Base-by-base conservation (phyloP, 2,113 vertebrate species). In the Sebastes schlegelii region DNA sequence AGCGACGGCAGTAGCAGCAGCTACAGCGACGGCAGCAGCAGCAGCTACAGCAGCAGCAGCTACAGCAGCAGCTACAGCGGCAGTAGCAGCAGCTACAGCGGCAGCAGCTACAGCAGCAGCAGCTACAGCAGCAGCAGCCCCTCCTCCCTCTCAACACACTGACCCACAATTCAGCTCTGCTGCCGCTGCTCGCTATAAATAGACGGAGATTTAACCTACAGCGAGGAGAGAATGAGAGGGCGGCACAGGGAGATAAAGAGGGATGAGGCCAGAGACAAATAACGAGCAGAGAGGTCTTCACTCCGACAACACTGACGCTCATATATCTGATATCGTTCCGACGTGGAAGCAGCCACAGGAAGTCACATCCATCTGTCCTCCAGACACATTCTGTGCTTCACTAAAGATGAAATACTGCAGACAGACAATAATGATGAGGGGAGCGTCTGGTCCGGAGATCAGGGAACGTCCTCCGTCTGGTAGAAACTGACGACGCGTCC, bases 161-260 rank as follows among this genome's bases (percentile, higher is more conserved):
- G 88, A 93, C 92, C 91, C 88, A 92, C 87, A 92, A 93, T 86
- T 73, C 86, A 61, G 83, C 83, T 83, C 80, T 82, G 83, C 90
- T 82, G 85, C 89, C 68, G 77, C 86, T 62, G 54, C 71, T 2
- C 16, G 8, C 91, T 89, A 91, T 86, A 93, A 91, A 93, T 93
- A 94, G 88, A 77, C 51, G 8, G 73, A 66, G 91, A 78, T 81
- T 92, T 90, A 91, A 92, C 92, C 88, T 88, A 87, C 91, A 92
- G 89, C 64, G 0, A 82, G 84, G 19, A 78, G 63, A 43, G 74
- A 77, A 76, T 71, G 74, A 78, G 77, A 61, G 80, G 77, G 49
- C 55, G 48, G 65, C 0, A n/a, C 60, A 34, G 61, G 16, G 46
- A 77, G 51, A 77, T 64, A 63, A 77, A 76, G 70, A 83, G 60